Percentiles rank a stretch among this genome's conserved stretches.
Conservation (phyloP, 2,888 invertebrate species). For the Catocala nupta region DNA sequence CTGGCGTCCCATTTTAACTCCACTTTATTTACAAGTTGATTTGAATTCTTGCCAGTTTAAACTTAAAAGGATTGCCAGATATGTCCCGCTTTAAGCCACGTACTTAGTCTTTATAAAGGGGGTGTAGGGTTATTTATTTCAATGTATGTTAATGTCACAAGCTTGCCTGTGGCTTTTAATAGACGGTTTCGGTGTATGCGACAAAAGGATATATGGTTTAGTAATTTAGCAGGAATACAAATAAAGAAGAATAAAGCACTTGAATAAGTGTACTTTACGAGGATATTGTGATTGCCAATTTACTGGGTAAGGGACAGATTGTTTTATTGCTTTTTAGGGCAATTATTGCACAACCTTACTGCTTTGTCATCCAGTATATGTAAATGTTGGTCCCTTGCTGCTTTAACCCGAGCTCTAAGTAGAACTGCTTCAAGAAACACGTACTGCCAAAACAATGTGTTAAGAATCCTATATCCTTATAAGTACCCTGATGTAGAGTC, state of each 20-base stretch:
- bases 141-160: conserved; percentile 6
- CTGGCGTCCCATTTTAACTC: conserved; percentile 36
- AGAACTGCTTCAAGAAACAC: too few relatives aligned
- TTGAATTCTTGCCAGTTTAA: conserved; percentile 68
- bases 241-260: too few relatives aligned
- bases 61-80: conserved; percentile 9
- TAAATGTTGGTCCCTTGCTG: too few relatives aligned
- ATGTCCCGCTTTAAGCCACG: conserved; percentile 4
- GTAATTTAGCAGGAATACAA: neutral
- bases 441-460: too few relatives aligned
- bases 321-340: too few relatives aligned
- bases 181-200: neutral
- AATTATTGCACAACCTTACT: too few relatives aligned
- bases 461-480: too few relatives aligned
- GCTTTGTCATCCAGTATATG: too few relatives aligned
- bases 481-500: too few relatives aligned
- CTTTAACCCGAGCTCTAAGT: too few relatives aligned
- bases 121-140: conserved; percentile 8
- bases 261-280: neutral
- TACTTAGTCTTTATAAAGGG: neutral
- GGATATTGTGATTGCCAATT: too few relatives aligned
- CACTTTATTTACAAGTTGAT: conserved; percentile 66
- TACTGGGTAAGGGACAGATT: too few relatives aligned
- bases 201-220: neutral
- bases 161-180: neutral